Evolutionary conservation across 2,113 vertebrate genomes (phyloP), one percentile per base, ranked within the genome.

Genomic region (Coreoperca whiteheadi): DNA sequence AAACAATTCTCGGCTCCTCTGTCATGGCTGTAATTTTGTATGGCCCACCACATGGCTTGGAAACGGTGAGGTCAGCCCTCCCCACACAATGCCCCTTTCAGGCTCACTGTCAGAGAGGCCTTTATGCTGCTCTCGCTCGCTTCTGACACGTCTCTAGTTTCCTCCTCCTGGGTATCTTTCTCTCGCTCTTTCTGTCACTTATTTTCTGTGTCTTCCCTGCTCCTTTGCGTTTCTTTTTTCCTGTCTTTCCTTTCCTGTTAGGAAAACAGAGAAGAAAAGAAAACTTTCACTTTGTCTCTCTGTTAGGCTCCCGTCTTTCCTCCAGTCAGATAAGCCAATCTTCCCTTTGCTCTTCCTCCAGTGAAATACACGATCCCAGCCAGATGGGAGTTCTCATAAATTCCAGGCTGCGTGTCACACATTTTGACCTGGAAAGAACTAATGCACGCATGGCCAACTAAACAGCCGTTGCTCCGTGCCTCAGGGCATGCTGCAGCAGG

Each of bases 191-290:
- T 78, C 57, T 30, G 14, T 65, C 46, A 32, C 48, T 67, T 15
- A 92, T 96, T 96, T 0, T 95, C 95, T 60, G 95, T 96, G 0
- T 96, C 95, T 82, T 96, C 95, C 54, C 57, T 60, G 18, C 37
- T 57, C 7, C 81, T 4, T 66, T 5, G 1, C 14, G 39, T 68
- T 18, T 69, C 20, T 50, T 54, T 51, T 30, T 41, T 61, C 16
- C 46, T 21, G 14, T 96, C 95, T 54, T 0, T 96, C 39, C 39
- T 46, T 46, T 16, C 50, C 50, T 18, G 96, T 87, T 39, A 65
- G n/a, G n/a, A n/a, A n/a, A n/a, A n/a, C n/a, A n/a, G n/a, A n/a
- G n/a, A n/a, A n/a, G n/a, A n/a, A n/a, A n/a, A n/a, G n/a, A n/a
- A n/a, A n/a, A n/a, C n/a, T 43, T 75, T 65, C 54, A 28, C 50